phyloP scores from a whole-genome alignment of 2,888 invertebrate genomes.

The Ectemnius continuus region DNA sequence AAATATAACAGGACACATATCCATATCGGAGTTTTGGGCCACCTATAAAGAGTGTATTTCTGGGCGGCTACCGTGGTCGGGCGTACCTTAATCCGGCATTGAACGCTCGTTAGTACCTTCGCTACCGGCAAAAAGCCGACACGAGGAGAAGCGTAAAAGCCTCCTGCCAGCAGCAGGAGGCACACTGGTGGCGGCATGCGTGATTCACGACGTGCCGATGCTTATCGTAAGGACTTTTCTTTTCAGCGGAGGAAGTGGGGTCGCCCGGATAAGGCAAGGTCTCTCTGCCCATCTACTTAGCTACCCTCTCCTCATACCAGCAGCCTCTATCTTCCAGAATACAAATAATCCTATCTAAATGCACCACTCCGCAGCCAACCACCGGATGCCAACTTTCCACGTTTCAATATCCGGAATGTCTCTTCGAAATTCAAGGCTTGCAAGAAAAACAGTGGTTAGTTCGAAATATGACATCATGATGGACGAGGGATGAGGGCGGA shows the following conservation, averaged over 20 bases:
- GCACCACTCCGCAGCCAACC: too few species aligned
- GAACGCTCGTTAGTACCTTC: constrained; percentile 12
- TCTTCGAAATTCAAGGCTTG: too few species aligned
- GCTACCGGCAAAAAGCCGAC: background rate
- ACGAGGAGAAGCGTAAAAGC: constrained; percentile 11
- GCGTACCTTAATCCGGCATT: background rate
- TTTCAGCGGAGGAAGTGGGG: constrained; percentile 27
- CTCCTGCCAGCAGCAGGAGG: background rate
- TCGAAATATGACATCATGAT: background rate
- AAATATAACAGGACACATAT: too few species aligned
- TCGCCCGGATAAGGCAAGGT: constrained; percentile 14
- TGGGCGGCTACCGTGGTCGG: too few species aligned
- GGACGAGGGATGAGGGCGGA: background rate
- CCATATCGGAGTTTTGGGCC: too few species aligned
- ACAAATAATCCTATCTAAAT: too few species aligned
- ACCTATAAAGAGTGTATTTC: too few species aligned
- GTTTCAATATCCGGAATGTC: too few species aligned
- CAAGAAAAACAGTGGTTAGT: background rate
- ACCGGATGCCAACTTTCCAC: too few species aligned
- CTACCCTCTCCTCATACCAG: too few species aligned
- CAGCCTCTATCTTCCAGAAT: too few species aligned
- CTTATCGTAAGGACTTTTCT: constrained; percentile 32
- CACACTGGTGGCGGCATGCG: background rate
- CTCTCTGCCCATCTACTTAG: background rate
- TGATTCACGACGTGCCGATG: constrained; percentile 44